A percentile compares a stretch with the other conserved stretches of the same genome.
These are phyloP conservation scores for Acanthopagrus latus DNA, from an alignment of 2,797 vertebrate species.

Conservation along the genomic window DNA sequence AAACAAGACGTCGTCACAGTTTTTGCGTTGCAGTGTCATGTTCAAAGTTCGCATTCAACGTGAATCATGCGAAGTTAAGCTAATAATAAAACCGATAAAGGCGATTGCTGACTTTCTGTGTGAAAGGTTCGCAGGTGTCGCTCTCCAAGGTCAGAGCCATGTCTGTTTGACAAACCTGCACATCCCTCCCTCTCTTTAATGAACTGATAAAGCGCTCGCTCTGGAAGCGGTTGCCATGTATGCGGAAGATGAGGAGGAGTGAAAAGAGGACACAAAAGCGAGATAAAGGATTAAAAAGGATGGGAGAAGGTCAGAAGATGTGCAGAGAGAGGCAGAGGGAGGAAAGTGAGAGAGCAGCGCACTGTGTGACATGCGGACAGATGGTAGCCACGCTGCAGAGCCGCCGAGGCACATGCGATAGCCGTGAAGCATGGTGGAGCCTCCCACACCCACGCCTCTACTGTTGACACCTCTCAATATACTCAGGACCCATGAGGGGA, in stretches of 20 bases:
- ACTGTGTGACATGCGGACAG: constrained; percentile 75
- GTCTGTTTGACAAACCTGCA: constrained; percentile 16
- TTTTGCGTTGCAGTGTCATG: neutral
- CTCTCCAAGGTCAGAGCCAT: constrained; percentile 33
- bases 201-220: constrained; percentile 39
- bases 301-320: constrained; percentile 43
- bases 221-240: constrained; percentile 10
- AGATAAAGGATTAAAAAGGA: constrained; percentile 43
- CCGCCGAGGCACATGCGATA: constrained; percentile 71
- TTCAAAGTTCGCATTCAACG: constrained; percentile 9
- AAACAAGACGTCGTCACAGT: neutral
- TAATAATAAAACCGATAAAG: neutral
- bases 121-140: constrained; percentile 17
- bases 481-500: constrained; percentile 30
- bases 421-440: constrained; percentile 77
- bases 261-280: constrained; percentile 35
- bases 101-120: constrained; percentile 3
- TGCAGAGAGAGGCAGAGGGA: constrained; percentile 37
- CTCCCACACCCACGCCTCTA: constrained; percentile 77
- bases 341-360: constrained; percentile 64
- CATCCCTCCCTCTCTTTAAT: constrained; percentile 37
- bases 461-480: constrained; percentile 75
- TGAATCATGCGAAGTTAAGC: constrained; percentile 16
- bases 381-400: constrained; percentile 76
- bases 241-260: constrained; percentile 32